A percentile compares a stretch with the other conserved stretches of the same genome.
Conservation (phyloP, 2,113 vertebrate genomes). For the Rhinoptilus africanus region DNA sequence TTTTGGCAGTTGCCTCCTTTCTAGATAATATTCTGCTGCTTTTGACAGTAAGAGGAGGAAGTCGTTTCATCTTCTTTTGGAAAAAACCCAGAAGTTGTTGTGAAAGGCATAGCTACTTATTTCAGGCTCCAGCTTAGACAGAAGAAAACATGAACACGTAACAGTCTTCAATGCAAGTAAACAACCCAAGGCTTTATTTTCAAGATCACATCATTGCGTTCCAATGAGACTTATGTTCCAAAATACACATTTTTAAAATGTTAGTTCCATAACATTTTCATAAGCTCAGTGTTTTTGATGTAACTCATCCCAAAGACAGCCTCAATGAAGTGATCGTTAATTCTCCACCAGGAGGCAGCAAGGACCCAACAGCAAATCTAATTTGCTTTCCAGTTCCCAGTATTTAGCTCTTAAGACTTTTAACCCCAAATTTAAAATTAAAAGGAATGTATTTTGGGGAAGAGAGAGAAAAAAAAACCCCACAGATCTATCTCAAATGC, state of each 20-base stretch:
- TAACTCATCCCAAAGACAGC: background rate
- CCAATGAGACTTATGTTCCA: background rate
- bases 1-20: background rate
- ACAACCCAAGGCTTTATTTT: background rate
- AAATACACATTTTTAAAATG: background rate
- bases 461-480: background rate
- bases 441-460: background rate
- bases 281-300: background rate
- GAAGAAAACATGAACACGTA: background rate
- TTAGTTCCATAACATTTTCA: background rate
- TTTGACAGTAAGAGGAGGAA: background rate
- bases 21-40: background rate
- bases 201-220: background rate
- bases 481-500: background rate
- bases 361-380: background rate
- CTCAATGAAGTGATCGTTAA: background rate
- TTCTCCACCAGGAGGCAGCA: conserved; percentile 65
- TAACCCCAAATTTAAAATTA: background rate
- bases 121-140: background rate
- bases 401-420: background rate
- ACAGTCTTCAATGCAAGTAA: background rate
- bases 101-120: background rate
- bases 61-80: background rate
- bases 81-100: background rate
- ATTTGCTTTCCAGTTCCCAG: background rate